Conservation (phyloP, 2,888 invertebrate species). For the Melinaea menophilus region DNA sequence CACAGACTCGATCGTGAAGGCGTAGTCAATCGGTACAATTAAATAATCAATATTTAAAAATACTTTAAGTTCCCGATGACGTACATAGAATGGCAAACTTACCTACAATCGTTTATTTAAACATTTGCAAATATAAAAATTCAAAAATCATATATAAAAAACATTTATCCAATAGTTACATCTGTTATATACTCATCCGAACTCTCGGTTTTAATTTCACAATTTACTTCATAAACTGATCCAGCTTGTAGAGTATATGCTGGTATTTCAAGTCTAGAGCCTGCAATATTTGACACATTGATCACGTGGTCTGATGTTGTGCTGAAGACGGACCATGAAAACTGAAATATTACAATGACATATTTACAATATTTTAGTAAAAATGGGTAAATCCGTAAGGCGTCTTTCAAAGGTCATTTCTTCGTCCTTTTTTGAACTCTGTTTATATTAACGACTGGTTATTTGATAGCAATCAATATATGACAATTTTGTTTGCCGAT, state of each 20-base stretch:
- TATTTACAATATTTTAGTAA: background rate
- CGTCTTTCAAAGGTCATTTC: too few relatives aligned
- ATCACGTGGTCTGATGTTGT: conserved; percentile 30
- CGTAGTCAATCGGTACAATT: conserved; percentile 35
- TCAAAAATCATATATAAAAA: too few relatives aligned
- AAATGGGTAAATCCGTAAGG: too few relatives aligned
- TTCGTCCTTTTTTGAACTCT: too few relatives aligned
- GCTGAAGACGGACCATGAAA: conserved; percentile 47
- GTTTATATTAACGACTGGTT: too few relatives aligned
- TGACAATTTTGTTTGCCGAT: too few relatives aligned
- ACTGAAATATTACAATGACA: conserved; percentile 38
- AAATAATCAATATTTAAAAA: conserved; percentile 44
- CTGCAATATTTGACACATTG: conserved; percentile 38
- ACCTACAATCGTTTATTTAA: conserved; percentile 37
- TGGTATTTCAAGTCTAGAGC: conserved; percentile 45
- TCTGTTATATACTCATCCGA: conserved; percentile 44
- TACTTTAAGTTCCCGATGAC: conserved; percentile 40
- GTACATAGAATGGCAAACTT: conserved; percentile 41
- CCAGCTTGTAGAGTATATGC: conserved; percentile 43
- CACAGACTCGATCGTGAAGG: conserved; percentile 40
- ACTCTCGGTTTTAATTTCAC: conserved; percentile 41
- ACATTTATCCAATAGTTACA: conserved; percentile 35
- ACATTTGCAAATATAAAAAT: too few relatives aligned
- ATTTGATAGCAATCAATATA: too few relatives aligned
- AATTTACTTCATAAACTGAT: conserved; percentile 41